Percentiles rank a stretch among this genome's conserved stretches.
phyloP scores from a whole-genome alignment of 2,888 invertebrate genomes.

The Thalpophila matura region DNA sequence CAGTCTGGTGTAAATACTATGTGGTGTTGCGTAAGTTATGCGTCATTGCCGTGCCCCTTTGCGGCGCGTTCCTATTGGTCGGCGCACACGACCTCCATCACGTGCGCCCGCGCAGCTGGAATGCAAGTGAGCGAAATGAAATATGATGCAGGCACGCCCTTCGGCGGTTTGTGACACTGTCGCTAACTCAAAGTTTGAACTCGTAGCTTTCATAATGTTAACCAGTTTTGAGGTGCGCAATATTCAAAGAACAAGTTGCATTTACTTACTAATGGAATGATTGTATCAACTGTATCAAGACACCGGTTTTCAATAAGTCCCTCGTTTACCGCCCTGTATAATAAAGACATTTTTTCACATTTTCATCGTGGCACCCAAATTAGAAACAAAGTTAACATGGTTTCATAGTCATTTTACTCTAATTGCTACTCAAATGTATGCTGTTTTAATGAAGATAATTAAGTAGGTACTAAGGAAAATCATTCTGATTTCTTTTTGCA shows the following conservation, averaged over 20 bases:
- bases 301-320: no score
- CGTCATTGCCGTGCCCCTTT: slow-evolving; percentile 82
- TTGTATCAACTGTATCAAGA: no score
- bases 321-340: no score
- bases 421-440: no score
- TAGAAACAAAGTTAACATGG: no score
- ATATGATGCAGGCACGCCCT: slow-evolving; percentile 34
- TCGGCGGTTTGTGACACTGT: slow-evolving; percentile 10
- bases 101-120: slow-evolving; percentile 54
- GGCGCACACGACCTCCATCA: slow-evolving; percentile 68
- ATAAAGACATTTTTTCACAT: no score
- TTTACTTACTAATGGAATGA: neutral
- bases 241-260: neutral
- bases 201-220: slow-evolving; percentile 17
- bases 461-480: no score
- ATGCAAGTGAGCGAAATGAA: slow-evolving; percentile 50
- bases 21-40: slow-evolving; percentile 74
- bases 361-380: no score
- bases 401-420: no score
- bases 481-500: no score
- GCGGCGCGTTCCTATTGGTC: slow-evolving; percentile 71
- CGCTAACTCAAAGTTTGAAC: slow-evolving; percentile 6
- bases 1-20: slow-evolving; percentile 51
- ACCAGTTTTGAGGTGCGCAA: slow-evolving; percentile 4
- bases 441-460: no score